phyloP scores from a whole-genome alignment of 2,797 vertebrate genomes.

The Myotis planiceps region DNA sequence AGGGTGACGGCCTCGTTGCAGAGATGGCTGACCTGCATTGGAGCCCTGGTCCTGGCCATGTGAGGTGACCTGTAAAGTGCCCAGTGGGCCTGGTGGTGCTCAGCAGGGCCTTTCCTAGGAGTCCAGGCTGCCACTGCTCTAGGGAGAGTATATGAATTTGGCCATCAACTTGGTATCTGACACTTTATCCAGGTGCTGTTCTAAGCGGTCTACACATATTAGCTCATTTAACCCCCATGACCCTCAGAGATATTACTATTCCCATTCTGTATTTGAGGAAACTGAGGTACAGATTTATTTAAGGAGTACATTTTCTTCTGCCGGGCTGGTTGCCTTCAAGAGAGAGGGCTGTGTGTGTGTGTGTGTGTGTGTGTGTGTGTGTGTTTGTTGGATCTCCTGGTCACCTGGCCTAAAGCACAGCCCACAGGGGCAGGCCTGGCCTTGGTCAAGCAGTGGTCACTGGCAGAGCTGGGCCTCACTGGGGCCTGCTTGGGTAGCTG shows the following conservation, averaged over 20 bases:
- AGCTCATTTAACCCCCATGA: neutral
- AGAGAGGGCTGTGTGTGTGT: neutral
- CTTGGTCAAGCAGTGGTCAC: neutral
- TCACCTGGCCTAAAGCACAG: neutral
- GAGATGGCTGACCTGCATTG: neutral
- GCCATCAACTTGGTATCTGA: neutral
- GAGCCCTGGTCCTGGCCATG: neutral
- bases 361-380: neutral
- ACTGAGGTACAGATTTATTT: neutral
- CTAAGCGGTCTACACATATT: neutral
- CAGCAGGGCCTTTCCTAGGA: neutral
- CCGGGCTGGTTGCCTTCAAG: neutral
- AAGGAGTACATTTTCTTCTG: neutral
- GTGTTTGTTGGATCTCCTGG: neutral
- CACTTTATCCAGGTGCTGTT: neutral
- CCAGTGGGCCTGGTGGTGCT: neutral
- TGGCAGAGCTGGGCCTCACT: neutral
- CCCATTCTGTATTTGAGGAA: neutral
- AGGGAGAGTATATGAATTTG: neutral
- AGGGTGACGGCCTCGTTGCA: accelerated
- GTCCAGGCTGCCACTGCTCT: neutral
- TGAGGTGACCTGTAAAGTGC: neutral
- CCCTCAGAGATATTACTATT: neutral
- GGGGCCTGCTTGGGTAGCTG: neutral
- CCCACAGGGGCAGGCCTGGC: neutral